These are phyloP conservation scores for Poecilobothrus nobilitatus DNA, from an alignment of 2,888 invertebrate species.

Conservation along the genomic window DNA sequence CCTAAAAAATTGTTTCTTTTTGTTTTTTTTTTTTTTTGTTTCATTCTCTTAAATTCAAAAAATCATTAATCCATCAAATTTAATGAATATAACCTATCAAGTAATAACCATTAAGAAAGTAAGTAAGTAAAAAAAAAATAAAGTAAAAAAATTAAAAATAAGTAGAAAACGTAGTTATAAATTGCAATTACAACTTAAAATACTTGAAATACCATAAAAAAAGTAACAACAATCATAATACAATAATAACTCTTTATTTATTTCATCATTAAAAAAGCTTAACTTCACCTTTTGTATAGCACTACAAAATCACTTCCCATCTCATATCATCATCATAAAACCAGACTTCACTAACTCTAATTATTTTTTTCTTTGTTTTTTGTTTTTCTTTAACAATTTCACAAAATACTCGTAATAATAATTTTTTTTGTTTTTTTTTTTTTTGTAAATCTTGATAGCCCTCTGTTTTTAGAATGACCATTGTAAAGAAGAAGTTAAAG, in stretches of 20 bases:
- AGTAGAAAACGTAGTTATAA: background rate
- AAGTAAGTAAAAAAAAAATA: background rate
- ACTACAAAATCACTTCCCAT: background rate
- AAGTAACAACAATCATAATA: background rate
- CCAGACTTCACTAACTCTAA: conserved; percentile 1
- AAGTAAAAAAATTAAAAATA: background rate
- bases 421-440: no score
- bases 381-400: conserved; percentile 1
- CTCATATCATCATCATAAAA: background rate
- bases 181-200: conserved; percentile 4
- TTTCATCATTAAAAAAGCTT: background rate
- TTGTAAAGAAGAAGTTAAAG: no score
- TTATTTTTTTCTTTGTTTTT: background rate
- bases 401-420: background rate
- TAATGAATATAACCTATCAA: background rate
- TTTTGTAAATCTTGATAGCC: no score
- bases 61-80: conserved; percentile 6
- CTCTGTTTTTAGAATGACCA: no score
- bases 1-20: no score
- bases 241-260: background rate
- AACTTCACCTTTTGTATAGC: background rate
- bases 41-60: background rate
- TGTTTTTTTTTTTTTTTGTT: no score
- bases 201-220: background rate
- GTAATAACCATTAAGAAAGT: background rate